These are phyloP conservation scores for Podotricha telesiphe DNA, from an alignment of 2,888 invertebrate species.

Conservation along the genomic window DNA sequence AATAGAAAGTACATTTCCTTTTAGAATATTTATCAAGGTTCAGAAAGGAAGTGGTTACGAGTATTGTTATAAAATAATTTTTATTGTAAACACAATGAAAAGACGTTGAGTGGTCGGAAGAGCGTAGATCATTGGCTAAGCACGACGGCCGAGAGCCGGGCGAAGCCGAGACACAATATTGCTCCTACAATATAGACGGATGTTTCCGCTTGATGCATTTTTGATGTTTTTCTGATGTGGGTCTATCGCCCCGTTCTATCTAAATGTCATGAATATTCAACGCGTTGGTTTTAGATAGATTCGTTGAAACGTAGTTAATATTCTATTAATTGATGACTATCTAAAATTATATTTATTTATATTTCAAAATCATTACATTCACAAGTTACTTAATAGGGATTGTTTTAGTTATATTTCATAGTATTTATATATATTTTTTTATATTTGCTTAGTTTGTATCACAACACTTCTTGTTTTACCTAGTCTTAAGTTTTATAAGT, in stretches of 20 bases:
- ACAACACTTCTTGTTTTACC: too few species aligned
- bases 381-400: not conserved
- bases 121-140: constrained; percentile 31
- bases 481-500: too few species aligned
- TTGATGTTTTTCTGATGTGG: constrained; percentile 85
- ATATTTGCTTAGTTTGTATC: too few species aligned
- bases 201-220: constrained; percentile 84
- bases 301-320: constrained; percentile 52
- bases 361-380: not conserved
- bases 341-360: constrained; percentile 3
- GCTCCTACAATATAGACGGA: constrained; percentile 74
- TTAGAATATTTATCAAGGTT: constrained; percentile 26
- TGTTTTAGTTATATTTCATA: not conserved
- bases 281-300: constrained; percentile 69
- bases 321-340: constrained; percentile 43
- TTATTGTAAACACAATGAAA: constrained; percentile 23
- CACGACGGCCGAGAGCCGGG: constrained; percentile 26
- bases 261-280: constrained; percentile 83
- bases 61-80: constrained; percentile 35
- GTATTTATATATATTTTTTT: not conserved
- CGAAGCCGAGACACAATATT: constrained; percentile 70
- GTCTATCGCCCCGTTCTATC: constrained; percentile 81
- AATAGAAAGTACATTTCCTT: constrained; percentile 26
- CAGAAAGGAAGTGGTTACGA: constrained; percentile 19
- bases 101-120: constrained; percentile 13